Conservation (phyloP, 2,797 vertebrate species). For the Xiphorhynchus erythropygius region DNA sequence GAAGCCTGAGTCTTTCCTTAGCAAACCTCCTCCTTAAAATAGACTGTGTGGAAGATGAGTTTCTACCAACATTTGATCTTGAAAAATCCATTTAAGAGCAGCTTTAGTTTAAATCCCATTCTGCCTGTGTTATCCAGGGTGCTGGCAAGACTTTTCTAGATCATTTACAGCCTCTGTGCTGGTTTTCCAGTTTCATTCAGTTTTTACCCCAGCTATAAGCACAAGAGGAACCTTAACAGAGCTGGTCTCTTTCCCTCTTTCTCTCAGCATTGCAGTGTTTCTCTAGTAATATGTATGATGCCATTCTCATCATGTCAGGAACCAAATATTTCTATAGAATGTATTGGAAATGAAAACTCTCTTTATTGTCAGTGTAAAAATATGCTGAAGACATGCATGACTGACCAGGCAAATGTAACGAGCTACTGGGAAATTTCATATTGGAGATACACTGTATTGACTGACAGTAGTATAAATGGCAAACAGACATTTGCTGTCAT, state of each 20-base stretch:
- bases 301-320: neutral
- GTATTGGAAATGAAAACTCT: neutral
- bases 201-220: neutral
- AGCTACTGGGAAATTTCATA: conserved; percentile 35
- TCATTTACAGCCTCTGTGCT: neutral
- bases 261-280: neutral
- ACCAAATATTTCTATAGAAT: neutral
- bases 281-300: neutral
- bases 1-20: neutral
- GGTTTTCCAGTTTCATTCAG: neutral
- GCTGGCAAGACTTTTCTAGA: neutral
- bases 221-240: neutral
- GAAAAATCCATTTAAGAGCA: neutral
- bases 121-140: neutral
- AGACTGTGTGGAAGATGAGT: neutral
- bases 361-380: conserved; percentile 6
- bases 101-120: neutral
- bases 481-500: neutral
- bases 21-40: neutral
- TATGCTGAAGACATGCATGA: neutral
- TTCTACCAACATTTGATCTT: neutral
- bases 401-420: conserved; percentile 30
- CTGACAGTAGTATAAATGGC: conserved; percentile 24
- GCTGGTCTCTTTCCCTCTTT: neutral
- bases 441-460: conserved; percentile 4